Evolutionary conservation across 2,888 invertebrate species (phyloP), one percentile per base, ranked within the genome.

Genomic region (Neoaliturus tenellus): DNA sequence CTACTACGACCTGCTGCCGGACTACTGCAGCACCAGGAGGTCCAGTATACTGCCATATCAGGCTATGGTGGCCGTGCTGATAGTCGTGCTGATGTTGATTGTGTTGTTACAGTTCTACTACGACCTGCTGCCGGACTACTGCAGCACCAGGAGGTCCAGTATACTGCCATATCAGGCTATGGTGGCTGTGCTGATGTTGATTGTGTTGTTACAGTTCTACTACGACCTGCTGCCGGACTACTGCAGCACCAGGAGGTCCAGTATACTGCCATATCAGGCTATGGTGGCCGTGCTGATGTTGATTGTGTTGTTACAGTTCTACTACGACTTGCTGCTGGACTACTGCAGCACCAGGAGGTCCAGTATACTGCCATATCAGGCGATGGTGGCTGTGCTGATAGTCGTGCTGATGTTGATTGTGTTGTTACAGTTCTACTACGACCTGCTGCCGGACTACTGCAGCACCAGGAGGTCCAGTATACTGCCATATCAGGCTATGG

Each of bases 401-500:
- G n/a, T n/a, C n/a, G n/a, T n/a, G n/a, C n/a, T n/a, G n/a, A n/a
- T n/a, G n/a, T n/a, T n/a, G n/a, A n/a, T n/a, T 39, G 39, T 3
- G 5, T 23, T 28, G 17, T 28, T 28, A 0, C 96, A 96, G 86
- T 94, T 94, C 73, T 91, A 92, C 55, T 89, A 92, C 33, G 91
- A 92, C 14, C 89, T 93, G 0, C 95, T 95, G 31, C 95, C 95
- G 83, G 95, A 95, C 87, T 95, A 95, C 88, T 96, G 96, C 89
- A 91, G 91, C 25, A 73, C 73, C 20, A 82, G 71, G 67, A 92
- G 93, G 86, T 89, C 88, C 69, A 93, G 94, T 0, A 91, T 94
- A 86, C 91, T 91, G 23, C 90, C 91, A 81, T 94, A 93, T 86
- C 93, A 95, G 85, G 89, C 92, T 0, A 88, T 92, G 0, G 93